Base-by-base conservation (phyloP, 2,888 invertebrate genomes). In the Idaea straminata region DNA sequence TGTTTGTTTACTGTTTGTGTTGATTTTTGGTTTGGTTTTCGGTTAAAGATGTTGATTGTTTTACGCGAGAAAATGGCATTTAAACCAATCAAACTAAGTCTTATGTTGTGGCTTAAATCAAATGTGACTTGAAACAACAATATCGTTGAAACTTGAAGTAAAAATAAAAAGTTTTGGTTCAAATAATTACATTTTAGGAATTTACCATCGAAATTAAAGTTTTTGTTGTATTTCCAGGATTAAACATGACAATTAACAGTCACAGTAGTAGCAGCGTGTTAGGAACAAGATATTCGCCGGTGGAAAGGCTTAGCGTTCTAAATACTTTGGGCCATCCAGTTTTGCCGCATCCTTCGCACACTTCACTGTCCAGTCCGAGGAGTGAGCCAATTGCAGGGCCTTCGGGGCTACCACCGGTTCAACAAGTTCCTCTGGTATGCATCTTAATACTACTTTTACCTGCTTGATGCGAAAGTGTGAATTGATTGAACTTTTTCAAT, bases 341-440 rank as follows among this genome's bases (percentile, higher is more conserved):
- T 36, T 81, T 89, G 66, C 85, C 87, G 5, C 92, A 89, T 67
- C 87, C 88, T 35, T 83, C 88, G 5, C 87, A 85, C 64, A 81
- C 84, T 3, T 81, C 88, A 66, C 85, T 95, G 82, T 91, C 95
- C 67, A 95, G 95, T 79, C 95, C 95, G 62, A 93, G 95, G 78
- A 94, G 94, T 80, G 96, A 96, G 83, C 95, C 96, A 57, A 93
- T 96, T 62, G 95, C 97, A 70, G 97, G 96, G 70, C 96, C 97
- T n/a, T 97, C 97, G 61, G 96, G 96, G 72, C 92, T 97, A 82
- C 96, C 96, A 67, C 97, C 97, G 67, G 96, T 97, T 78, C 97
- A 97, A 91, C 96, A 97, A 94, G 97, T 96, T 88, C 97, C 97
- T 85, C 94, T 97, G 94, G 97, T 97, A 90, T 95, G 77, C 64